phyloP scores from a whole-genome alignment of 2,888 invertebrate genomes.

The Bellardia bayeri region DNA sequence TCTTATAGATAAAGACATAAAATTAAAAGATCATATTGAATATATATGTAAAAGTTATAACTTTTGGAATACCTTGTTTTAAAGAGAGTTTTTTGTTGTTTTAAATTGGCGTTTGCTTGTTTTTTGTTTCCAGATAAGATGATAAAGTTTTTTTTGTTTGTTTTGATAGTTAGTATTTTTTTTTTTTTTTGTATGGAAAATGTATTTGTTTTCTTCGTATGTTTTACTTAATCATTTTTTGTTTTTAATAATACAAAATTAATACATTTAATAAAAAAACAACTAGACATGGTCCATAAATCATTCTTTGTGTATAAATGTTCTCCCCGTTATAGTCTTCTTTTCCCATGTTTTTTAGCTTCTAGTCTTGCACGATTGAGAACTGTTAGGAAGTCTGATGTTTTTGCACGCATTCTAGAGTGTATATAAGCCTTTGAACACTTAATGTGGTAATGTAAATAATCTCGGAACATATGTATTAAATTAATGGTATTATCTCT shows the following conservation, averaged over 20 bases:
- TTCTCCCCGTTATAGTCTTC: conserved; percentile 96
- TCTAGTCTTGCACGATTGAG: conserved; percentile 98
- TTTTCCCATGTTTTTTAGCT: conserved; percentile 91
- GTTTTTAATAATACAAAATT: conserved; percentile 76
- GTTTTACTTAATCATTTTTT: conserved; percentile 72
- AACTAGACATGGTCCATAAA: conserved; percentile 84
- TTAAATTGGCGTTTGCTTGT: conserved; percentile 65
- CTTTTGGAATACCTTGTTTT: conserved; percentile 72
- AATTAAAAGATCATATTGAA: no score
- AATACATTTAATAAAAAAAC: conserved; percentile 82
- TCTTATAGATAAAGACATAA: no score
- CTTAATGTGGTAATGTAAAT: conserved; percentile 99
- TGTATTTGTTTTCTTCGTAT: conserved; percentile 69
- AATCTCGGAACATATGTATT: conserved; percentile 99
- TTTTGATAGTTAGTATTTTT: conserved; percentile 40
- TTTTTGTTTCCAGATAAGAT: conserved; percentile 58
- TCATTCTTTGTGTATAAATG: conserved; percentile 94
- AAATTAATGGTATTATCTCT: conserved; percentile 99
- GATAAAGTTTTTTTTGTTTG: conserved; percentile 19
- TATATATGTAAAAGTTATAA: no score
- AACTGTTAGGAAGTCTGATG: conserved; percentile 99
- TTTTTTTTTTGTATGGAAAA: conserved; percentile 65
- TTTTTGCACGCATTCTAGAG: conserved; percentile 99
- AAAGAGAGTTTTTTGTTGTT: conserved; percentile 44
- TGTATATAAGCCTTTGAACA: conserved; percentile 99